Evolutionary conservation across 1,140 invertebrate genomes (phyloP), one percentile per base, ranked within the genome.

Genomic region (Globodera rostochiensis): DNA sequence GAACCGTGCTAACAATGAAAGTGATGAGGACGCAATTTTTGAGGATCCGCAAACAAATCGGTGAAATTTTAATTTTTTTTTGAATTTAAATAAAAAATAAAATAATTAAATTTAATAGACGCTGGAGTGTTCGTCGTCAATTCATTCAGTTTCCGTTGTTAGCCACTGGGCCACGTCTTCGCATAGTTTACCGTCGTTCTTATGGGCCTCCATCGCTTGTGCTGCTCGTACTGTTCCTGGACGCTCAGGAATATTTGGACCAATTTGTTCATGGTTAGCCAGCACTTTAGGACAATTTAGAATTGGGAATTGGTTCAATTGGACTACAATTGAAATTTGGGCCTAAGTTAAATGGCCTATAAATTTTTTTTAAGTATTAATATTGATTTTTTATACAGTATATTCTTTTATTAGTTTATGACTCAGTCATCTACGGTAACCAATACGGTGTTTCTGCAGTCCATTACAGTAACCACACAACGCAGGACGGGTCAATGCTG

Each of bases 101-200:
- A 76, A 19, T 57, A 21, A 67, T 46, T 47, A n/a, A 36, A 11
- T 47, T 60, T 77, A 46, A 69, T 21, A 78, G 76, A 36, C 79
- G 76, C n/a, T 90, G 84, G 84, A 92, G 93, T 86, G 90, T 96
- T 0, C 93, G 94, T 85, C 91, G 93, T 45, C 95, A 97, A 90
- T 91, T 95, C 69, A 93, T 93, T 3, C 92, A 94, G 15, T 98
- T 97, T 90, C 96, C 96, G 0, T 93, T 94, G 0, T 93, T 94
- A 1, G 95, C 94, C 80, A 94, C 92, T 83, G 95, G 94, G 74
- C 96, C 94, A 88, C 93, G 93, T 25, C 91, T 97, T 50, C 92
- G 94, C 0, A 90, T 97, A 50, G 93, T 94, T 82, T 97, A 97
- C 88, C 91, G 92, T 50, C 95, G 95, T 88, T 95, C 95, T 11